Evolutionary conservation across 2,113 vertebrate genomes (phyloP).

Genomic region (Phaetusa simplex): DNA sequence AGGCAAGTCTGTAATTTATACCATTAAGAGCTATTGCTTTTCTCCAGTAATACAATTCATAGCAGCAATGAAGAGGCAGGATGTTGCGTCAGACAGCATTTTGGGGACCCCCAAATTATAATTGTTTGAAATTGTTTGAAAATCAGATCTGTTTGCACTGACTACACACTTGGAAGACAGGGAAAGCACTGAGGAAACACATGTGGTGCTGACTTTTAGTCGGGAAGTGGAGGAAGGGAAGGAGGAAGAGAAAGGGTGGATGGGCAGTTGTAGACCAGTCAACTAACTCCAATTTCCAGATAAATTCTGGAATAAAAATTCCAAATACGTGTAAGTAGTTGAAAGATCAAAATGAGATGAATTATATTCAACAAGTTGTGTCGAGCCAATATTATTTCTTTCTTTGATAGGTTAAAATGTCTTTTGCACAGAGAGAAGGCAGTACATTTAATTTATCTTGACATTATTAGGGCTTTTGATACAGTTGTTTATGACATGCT

Average conservation of each 20-base stretch:
- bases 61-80: not conserved
- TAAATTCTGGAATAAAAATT: not conserved
- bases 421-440: not conserved
- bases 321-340: not conserved
- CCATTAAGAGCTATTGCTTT: not conserved
- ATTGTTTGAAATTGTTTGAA: not conserved
- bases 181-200: not conserved
- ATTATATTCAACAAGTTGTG: not conserved
- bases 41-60: not conserved
- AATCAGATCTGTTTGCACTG: not conserved
- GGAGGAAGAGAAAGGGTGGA: not conserved
- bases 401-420: not conserved
- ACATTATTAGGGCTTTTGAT: not conserved
- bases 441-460: not conserved
- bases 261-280: rapidly evolving
- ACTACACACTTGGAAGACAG: not conserved
- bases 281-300: not conserved
- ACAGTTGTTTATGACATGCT: not conserved
- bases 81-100: not conserved
- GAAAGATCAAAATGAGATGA: not conserved
- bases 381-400: not conserved
- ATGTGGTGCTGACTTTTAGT: not conserved
- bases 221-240: not conserved
- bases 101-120: not conserved
- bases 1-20: not conserved